These are phyloP conservation scores for Teleogryllus oceanicus DNA, from an alignment of 2,888 invertebrate species.

Conservation along the genomic window DNA sequence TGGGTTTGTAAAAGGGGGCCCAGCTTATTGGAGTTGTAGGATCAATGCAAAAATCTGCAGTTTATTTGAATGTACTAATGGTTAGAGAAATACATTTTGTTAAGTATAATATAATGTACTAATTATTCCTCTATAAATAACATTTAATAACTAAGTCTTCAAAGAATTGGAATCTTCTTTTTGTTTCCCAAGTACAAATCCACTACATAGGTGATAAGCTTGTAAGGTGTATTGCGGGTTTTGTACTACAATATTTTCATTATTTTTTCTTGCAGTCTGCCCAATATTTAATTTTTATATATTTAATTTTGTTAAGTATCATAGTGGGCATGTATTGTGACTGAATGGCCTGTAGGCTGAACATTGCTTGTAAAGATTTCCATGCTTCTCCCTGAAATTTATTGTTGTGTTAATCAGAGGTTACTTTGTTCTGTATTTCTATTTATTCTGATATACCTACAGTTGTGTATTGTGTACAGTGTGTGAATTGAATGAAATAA, in stretches of 20 bases:
- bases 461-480: conserved; percentile 21
- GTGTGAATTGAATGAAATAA: conserved; percentile 18
- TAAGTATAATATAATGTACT: not conserved
- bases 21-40: not conserved
- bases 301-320: too few relatives aligned
- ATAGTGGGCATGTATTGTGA: too few relatives aligned
- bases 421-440: conserved; percentile 1
- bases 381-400: not conserved
- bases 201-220: too few relatives aligned
- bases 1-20: not conserved
- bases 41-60: not conserved
- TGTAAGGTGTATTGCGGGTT: too few relatives aligned
- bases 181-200: too few relatives aligned
- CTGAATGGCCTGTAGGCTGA: too few relatives aligned
- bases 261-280: too few relatives aligned
- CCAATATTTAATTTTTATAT: too few relatives aligned
- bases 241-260: too few relatives aligned
- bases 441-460: conserved; percentile 21
- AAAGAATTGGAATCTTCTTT: too few relatives aligned
- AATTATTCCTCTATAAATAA: too few relatives aligned
- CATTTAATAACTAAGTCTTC: too few relatives aligned
- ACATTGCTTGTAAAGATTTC: not conserved
- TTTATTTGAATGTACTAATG: conserved; percentile 3
- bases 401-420: conserved; percentile 18
- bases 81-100: conserved; percentile 10